Evolutionary conservation across 2,797 vertebrate genomes (phyloP).

Genomic region (Fratercula arctica): DNA sequence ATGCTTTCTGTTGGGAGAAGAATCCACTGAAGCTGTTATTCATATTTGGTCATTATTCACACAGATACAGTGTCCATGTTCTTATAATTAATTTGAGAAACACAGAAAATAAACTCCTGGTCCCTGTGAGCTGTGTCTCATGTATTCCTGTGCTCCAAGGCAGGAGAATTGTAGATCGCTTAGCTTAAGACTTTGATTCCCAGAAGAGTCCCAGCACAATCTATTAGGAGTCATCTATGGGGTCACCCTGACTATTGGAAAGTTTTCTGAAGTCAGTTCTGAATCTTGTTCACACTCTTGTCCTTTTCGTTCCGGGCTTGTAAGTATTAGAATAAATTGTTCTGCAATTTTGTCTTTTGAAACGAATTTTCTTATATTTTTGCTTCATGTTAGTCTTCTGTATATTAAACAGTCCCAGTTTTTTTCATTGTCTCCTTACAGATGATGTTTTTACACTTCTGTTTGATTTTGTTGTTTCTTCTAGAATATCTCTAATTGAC

Average conservation of each 20-base stretch:
- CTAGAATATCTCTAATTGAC: background rate
- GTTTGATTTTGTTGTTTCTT: background rate
- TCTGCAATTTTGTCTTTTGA: background rate
- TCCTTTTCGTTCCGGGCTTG: background rate
- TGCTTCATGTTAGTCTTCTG: background rate
- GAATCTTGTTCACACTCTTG: background rate
- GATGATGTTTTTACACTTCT: background rate
- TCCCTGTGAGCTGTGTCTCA: background rate
- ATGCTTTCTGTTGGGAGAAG: background rate
- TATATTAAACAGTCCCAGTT: background rate
- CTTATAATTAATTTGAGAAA: background rate
- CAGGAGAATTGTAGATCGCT: background rate
- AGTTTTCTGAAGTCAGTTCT: background rate
- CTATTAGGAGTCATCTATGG: background rate
- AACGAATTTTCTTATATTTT: background rate
- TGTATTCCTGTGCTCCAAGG: background rate
- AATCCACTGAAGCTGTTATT: background rate
- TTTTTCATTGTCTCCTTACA: background rate
- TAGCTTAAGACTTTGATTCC: background rate
- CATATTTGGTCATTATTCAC: background rate
- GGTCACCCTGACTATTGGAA: background rate
- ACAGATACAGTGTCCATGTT: background rate
- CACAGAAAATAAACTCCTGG: background rate
- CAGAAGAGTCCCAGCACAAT: background rate
- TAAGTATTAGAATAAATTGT: background rate